These are phyloP conservation scores for human DNA, from an alignment of 2,113 vertebrate genomes.

Conservation along the genomic window GRCh38 chr1:28604501-28605000, in stretches of 20 bases:
- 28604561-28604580: background rate
- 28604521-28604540: background rate
- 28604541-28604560: background rate
- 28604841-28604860: background rate
- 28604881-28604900: background rate
- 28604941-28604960: background rate
- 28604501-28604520: background rate
- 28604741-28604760: constrained; percentile 1
- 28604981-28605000: background rate
- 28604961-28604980: background rate
- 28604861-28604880: background rate
- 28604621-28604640: background rate
- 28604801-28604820: background rate
- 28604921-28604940: background rate
- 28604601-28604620: background rate
- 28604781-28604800: background rate
- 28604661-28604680: background rate
- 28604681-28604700: background rate
- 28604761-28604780: background rate
- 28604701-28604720: background rate
- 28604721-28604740: background rate
- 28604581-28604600: background rate
- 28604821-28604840: background rate
- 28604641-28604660: background rate
- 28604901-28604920: background rate